phyloP scores from a whole-genome alignment of 2,797 vertebrate genomes.

The Otolemur crassicaudatus region DNA sequence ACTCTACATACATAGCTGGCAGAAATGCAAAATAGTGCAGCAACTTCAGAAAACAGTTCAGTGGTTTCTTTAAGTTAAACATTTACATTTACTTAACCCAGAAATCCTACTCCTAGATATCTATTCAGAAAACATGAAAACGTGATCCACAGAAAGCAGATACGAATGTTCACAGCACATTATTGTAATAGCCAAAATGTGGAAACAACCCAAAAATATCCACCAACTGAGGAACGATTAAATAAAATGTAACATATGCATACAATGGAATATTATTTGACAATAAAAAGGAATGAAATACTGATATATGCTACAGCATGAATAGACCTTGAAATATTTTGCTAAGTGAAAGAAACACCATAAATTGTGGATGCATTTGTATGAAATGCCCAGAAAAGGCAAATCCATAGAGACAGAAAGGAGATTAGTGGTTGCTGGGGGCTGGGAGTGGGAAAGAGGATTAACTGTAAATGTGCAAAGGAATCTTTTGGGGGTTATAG shows the following conservation, averaged over 20 bases:
- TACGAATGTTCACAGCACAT: not conserved
- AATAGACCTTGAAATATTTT: not conserved
- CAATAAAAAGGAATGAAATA: conserved; percentile 40
- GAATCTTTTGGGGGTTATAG: not conserved
- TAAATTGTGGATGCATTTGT: not conserved
- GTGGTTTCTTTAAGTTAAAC: conserved; percentile 25
- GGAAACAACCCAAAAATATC: not conserved
- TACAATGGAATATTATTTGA: not conserved
- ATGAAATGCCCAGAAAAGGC: not conserved
- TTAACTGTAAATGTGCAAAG: not conserved
- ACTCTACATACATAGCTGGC: not conserved
- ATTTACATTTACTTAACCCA: not conserved
- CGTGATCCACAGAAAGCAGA: not conserved
- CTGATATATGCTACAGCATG: not conserved
- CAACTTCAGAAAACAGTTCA: not conserved
- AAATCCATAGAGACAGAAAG: conserved; percentile 10
- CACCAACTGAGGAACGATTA: not conserved
- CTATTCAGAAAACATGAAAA: conserved; percentile 1
- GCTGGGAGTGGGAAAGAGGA: not conserved
- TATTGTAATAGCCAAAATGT: not conserved
- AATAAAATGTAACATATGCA: not conserved
- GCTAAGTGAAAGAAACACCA: conserved; percentile 12
- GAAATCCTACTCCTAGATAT: not conserved
- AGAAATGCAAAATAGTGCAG: not conserved
- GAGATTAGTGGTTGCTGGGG: not conserved